Conservation (phyloP, 2,797 vertebrate genomes). For the Cryptoblepharus egeriae region DNA sequence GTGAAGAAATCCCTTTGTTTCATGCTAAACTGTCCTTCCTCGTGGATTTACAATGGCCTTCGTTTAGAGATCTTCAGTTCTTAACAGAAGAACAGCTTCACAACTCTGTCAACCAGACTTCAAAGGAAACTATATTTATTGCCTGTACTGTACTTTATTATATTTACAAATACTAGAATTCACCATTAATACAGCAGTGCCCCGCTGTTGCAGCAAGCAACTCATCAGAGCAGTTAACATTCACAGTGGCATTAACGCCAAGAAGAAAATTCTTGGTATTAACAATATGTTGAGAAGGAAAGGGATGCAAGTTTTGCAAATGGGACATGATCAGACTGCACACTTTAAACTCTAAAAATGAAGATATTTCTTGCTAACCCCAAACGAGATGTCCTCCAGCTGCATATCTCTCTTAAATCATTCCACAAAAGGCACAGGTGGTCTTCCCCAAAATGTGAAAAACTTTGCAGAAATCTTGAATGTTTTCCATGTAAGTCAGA, state of each 20-base stretch:
- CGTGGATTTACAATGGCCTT: slow-evolving; percentile 49
- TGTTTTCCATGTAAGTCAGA: slow-evolving; percentile 23
- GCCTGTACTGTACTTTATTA: background rate
- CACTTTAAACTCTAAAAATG: background rate
- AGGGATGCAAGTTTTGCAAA: background rate
- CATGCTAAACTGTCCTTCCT: slow-evolving; percentile 54
- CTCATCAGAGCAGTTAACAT: background rate
- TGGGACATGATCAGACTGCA: background rate
- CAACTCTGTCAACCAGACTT: slow-evolving; percentile 26
- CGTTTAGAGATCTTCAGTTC: slow-evolving; percentile 49
- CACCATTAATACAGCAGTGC: background rate
- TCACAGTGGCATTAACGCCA: slow-evolving; percentile 8
- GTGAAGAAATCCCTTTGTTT: slow-evolving; percentile 72
- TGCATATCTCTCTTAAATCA: background rate
- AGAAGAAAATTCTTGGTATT: too few relatives aligned
- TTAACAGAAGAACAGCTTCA: slow-evolving; percentile 27
- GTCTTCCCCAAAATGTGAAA: slow-evolving; percentile 36
- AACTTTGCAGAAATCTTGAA: slow-evolving; percentile 12
- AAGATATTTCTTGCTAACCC: background rate
- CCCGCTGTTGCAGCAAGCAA: background rate
- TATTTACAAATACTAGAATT: slow-evolving; percentile 14
- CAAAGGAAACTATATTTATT: slow-evolving; percentile 37
- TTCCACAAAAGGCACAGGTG: slow-evolving; percentile 28
- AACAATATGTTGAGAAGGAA: slow-evolving; percentile 8
- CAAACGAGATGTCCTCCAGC: background rate